Percentiles rank a stretch among this genome's conserved stretches.
Evolutionary conservation across 37 sponge, comb jelly and placozoan genomes (phyloP).

Genomic region (Bolinopsis microptera): DNA sequence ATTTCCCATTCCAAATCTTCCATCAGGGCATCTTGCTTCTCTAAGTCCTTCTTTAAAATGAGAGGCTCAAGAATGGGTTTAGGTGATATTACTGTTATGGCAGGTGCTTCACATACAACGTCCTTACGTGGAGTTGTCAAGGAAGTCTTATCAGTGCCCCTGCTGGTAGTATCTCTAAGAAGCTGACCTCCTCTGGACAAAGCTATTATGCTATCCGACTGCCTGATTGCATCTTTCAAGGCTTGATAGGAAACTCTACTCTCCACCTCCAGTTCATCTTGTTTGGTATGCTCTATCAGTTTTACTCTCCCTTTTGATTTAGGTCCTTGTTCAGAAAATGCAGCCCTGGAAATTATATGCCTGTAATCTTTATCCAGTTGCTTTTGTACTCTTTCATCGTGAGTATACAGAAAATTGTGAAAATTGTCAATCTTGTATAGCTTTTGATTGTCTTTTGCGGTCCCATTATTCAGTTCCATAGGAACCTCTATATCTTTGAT

Average conservation of each 20-base stretch:
- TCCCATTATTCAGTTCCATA: conserved; percentile 10
- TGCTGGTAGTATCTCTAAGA: neutral
- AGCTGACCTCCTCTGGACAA: neutral
- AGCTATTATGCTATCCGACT: neutral
- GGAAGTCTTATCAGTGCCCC: neutral
- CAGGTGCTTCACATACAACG: neutral
- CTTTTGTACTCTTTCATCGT: conserved; percentile 20
- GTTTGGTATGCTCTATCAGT: neutral
- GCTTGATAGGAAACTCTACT: conserved; percentile 36
- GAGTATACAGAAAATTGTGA: conserved; percentile 40
- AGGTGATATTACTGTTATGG: too few relatives aligned
- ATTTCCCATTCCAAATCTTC: conserved; percentile 55
- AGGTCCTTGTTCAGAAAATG: neutral
- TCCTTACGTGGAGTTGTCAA: neutral
- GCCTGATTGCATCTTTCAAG: neutral
- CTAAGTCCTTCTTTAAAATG: neutral
- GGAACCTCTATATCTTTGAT: neutral
- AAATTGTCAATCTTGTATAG: conserved; percentile 54
- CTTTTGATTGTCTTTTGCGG: conserved; percentile 28
- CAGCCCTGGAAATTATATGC: neutral
- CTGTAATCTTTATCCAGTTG: conserved; percentile 35
- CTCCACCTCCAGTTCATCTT: neutral
- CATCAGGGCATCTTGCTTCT: conserved; percentile 19
- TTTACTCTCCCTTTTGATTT: neutral
- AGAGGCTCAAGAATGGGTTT: conserved; percentile 11